These are phyloP conservation scores for Strigamia transsilvanica DNA, from an alignment of 2,888 invertebrate species.

Conservation along the genomic window DNA sequence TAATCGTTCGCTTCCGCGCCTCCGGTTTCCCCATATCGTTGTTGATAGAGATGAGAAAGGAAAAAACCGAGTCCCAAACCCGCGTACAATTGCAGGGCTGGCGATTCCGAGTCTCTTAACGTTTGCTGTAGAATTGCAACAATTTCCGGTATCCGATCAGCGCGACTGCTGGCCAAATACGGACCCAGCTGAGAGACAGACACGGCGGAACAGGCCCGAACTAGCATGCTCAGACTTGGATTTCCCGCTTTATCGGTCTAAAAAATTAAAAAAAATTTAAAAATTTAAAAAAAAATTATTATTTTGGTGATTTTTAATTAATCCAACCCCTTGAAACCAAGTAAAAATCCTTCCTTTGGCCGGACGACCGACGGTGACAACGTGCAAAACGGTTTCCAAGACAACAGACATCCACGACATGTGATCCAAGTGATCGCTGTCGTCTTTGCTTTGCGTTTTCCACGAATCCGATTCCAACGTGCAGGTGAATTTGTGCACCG, in stretches of 20 bases:
- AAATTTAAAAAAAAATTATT: neutral
- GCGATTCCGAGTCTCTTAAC: constrained; percentile 43
- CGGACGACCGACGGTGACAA: neutral
- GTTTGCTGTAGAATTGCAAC: neutral
- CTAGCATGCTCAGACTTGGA: constrained; percentile 29
- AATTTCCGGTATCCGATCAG: neutral
- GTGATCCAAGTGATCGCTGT: constrained; percentile 42
- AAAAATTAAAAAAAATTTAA: neutral
- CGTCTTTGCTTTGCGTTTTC: neutral
- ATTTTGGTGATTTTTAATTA: neutral
- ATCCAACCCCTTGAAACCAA: constrained; percentile 44
- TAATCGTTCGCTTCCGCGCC: constrained; percentile 17
- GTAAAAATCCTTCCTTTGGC: constrained; percentile 50
- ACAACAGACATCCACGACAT: constrained; percentile 38
- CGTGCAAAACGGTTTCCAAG: constrained; percentile 33
- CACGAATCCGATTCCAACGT: constrained; percentile 14
- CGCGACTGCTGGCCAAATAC: neutral
- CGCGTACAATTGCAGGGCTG: constrained; percentile 51
- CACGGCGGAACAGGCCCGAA: constrained; percentile 41
- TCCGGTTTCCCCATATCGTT: constrained; percentile 46
- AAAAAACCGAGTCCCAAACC: constrained; percentile 27
- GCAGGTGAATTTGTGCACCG: constrained; percentile 44
- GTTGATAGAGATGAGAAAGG: constrained; percentile 42
- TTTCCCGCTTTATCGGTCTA: constrained; percentile 32
- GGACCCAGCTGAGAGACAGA: constrained; percentile 22